phyloP scores from a whole-genome alignment of 2,113 vertebrate genomes.

The Etheostoma cragini region DNA sequence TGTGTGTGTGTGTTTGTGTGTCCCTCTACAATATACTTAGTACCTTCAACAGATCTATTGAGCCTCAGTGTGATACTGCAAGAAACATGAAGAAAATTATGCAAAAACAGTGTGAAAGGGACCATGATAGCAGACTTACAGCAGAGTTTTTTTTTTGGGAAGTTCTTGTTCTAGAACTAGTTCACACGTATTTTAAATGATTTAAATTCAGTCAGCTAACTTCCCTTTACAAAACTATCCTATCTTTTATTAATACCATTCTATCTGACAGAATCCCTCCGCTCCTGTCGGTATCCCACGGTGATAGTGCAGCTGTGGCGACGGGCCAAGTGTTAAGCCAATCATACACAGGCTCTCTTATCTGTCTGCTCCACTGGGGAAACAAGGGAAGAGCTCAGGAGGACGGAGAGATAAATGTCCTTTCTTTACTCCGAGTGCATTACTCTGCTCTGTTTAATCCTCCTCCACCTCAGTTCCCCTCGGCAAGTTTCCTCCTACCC shows the following conservation, averaged over 20 bases:
- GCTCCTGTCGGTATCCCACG: constrained; percentile 48
- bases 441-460: constrained; percentile 64
- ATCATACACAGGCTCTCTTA: constrained; percentile 69
- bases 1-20: constrained; percentile 6
- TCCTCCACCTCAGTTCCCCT: constrained; percentile 47
- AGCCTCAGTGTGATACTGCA: constrained; percentile 11
- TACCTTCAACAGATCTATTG: constrained; percentile 21
- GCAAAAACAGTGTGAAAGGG: constrained; percentile 33
- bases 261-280: constrained; percentile 62
- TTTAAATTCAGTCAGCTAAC: constrained; percentile 49
- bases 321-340: constrained; percentile 70
- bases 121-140: constrained; percentile 22
- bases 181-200: constrained; percentile 43
- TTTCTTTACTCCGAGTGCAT: constrained; percentile 62
- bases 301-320: constrained; percentile 51
- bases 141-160: neutral
- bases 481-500: constrained; percentile 25
- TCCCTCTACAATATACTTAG: constrained; percentile 5
- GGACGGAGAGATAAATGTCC: constrained; percentile 68
- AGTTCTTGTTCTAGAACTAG: constrained; percentile 17
- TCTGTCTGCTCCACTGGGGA: constrained; percentile 66
- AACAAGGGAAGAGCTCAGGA: constrained; percentile 65
- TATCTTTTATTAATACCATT: constrained; percentile 62
- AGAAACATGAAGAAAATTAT: constrained; percentile 39
- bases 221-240: constrained; percentile 51